These are phyloP conservation scores for Perdita meconis DNA, from an alignment of 2,888 invertebrate species.

Conservation along the genomic window DNA sequence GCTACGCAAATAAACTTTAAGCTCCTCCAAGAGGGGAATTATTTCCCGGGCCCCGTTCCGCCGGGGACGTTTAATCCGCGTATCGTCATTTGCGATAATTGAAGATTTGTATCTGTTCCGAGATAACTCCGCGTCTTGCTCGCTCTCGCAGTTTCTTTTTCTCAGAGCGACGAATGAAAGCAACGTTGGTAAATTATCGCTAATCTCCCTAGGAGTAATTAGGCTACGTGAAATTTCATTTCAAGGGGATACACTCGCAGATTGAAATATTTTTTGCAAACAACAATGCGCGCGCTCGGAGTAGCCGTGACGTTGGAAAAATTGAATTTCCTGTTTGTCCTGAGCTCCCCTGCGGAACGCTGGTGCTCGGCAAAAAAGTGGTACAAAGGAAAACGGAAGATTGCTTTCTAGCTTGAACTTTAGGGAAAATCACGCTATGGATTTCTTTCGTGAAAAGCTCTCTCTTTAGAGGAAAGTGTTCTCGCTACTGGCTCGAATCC, in stretches of 20 bases:
- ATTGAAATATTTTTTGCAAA: not conserved
- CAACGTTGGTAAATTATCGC: slow-evolving; percentile 14
- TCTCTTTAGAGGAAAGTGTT: not conserved
- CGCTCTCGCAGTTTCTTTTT: not conserved
- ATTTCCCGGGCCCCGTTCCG: slow-evolving; percentile 37
- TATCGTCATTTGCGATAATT: slow-evolving; percentile 54
- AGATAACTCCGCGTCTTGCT: not conserved
- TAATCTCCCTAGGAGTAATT: slow-evolving; percentile 12
- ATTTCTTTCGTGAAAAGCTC: not conserved
- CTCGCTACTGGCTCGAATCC: not conserved
- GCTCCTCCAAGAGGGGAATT: slow-evolving; percentile 34
- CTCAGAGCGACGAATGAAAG: slow-evolving; percentile 11
- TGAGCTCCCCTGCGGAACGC: not conserved
- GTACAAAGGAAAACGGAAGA: not conserved
- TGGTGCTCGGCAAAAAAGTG: not conserved
- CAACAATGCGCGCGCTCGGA: not conserved
- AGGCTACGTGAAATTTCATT: slow-evolving; percentile 34
- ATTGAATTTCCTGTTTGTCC: not conserved
- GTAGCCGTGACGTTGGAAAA: not conserved
- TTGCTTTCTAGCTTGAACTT: slow-evolving; percentile 1
- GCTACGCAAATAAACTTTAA: slow-evolving; percentile 54
- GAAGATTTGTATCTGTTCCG: slow-evolving; percentile 42
- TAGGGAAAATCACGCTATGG: not conserved
- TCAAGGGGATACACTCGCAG: not conserved
- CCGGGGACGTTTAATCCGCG: slow-evolving; percentile 44